Conservation (phyloP, 2,797 vertebrate genomes). For the Amniataba percoides region DNA sequence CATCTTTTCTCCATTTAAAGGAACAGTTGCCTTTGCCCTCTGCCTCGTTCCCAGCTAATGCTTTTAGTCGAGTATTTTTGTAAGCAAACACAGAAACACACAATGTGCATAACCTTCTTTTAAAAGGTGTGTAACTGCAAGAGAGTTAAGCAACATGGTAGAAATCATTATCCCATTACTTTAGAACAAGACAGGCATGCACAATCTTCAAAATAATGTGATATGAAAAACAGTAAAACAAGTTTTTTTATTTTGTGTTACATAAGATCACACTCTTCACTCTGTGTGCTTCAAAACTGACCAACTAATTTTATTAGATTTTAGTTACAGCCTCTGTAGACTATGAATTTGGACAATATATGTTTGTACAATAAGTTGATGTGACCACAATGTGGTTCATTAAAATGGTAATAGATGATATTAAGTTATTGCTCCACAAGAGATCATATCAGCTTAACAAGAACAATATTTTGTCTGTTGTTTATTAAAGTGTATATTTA, state of each 20-base stretch:
- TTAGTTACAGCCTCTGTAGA: not conserved
- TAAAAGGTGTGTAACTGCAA: not conserved
- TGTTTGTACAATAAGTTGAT: not conserved
- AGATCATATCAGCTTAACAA: not conserved
- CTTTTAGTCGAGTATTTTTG: slow-evolving; percentile 36
- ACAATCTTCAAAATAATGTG: not conserved
- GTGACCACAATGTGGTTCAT: not conserved
- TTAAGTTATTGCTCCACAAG: not conserved
- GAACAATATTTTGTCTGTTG: not conserved
- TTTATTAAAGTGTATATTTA: not conserved
- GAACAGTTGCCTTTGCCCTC: slow-evolving; percentile 17
- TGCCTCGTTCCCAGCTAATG: not conserved
- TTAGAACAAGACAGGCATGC: not conserved
- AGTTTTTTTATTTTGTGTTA: not conserved
- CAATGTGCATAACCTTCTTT: not conserved
- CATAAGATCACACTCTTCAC: not conserved
- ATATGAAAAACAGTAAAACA: not conserved
- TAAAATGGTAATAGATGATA: not conserved
- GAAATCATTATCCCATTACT: not conserved
- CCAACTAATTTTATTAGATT: not conserved
- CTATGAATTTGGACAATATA: not conserved
- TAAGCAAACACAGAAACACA: not conserved
- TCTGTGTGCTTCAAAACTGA: not conserved
- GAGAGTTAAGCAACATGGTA: not conserved
- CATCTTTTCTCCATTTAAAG: slow-evolving; percentile 36